Conservation (phyloP, 2,888 invertebrate species). For the Lissonota sp. region DNA sequence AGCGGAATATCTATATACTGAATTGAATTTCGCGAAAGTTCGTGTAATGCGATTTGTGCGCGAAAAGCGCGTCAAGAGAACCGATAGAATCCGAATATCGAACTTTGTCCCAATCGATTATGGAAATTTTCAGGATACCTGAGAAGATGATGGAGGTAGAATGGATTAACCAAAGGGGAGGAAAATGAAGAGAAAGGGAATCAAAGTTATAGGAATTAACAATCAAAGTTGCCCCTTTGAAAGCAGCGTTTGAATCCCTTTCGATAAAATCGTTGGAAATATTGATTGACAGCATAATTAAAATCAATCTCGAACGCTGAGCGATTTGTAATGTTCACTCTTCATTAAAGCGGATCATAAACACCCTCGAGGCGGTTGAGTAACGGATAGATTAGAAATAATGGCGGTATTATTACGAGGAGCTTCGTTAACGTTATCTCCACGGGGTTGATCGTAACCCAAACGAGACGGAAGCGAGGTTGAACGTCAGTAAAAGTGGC, state of each 20-base stretch:
- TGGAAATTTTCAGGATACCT: not conserved
- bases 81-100: conserved; percentile 13
- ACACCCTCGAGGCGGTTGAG: not conserved
- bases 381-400: not conserved
- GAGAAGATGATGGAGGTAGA: not conserved
- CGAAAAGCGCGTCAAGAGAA: conserved; percentile 24
- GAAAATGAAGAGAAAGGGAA: not conserved
- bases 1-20: not conserved
- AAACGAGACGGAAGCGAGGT: not conserved
- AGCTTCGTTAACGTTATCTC: not conserved
- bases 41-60: not conserved
- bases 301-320: too few species aligned
- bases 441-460: not conserved
- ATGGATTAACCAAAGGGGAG: not conserved
- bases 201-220: not conserved
- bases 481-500: not conserved
- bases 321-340: not conserved
- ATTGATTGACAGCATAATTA: too few species aligned
- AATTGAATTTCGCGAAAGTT: conserved; percentile 15
- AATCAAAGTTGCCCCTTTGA: not conserved
- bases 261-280: too few species aligned
- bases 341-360: not conserved
- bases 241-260: too few species aligned
- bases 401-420: conserved; percentile 3
- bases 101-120: conserved; percentile 7